phyloP scores from a whole-genome alignment of 2,888 invertebrate species.

The Julus scanicus region DNA sequence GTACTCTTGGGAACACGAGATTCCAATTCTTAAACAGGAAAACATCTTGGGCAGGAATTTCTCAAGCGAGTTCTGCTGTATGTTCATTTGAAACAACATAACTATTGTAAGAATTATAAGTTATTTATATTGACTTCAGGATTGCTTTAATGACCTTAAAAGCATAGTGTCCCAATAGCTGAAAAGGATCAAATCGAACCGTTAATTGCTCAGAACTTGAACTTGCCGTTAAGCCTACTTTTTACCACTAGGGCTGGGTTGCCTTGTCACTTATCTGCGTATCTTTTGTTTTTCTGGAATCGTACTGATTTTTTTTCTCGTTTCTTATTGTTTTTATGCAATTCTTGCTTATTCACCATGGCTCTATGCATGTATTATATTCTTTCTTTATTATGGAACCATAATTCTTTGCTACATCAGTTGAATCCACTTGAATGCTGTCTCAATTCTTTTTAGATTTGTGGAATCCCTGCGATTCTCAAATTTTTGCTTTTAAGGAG shows the following conservation, averaged over 20 bases:
- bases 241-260: slow-evolving; percentile 12
- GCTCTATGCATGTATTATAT: neutral
- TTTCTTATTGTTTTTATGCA: neutral
- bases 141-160: neutral
- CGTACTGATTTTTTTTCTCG: neutral
- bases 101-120: no score
- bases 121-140: no score
- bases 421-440: no score
- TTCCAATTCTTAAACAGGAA: no score
- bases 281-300: neutral
- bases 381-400: neutral
- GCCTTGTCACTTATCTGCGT: neutral
- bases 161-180: neutral
- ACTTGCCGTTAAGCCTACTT: neutral
- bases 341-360: neutral
- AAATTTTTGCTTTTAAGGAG: no score
- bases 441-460: no score
- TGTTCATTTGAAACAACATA: no score
- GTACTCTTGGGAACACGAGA: no score
- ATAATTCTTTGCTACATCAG: neutral
- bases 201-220: neutral
- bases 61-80: no score
- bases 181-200: neutral
- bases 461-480: no score
- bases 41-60: no score